Evolutionary conservation across 1,140 invertebrate species (phyloP).

Genomic region (Galleria mellonella): DNA sequence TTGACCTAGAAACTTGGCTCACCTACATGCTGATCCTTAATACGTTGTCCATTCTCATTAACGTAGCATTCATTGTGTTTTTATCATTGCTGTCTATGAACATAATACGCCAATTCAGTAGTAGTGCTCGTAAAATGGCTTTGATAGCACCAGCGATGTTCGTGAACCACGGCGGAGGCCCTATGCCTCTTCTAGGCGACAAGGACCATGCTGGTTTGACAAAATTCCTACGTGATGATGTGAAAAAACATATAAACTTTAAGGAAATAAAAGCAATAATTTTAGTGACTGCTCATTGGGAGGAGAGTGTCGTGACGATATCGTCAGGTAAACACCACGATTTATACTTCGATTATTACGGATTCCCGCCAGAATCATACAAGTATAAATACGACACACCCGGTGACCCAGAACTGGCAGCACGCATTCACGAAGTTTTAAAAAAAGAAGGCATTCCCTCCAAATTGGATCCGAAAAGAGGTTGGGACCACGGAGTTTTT

Average conservation of each 20-base stretch:
- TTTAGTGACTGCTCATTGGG: constrained; percentile 63
- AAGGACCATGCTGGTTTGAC: constrained; percentile 50
- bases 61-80: constrained; percentile 56
- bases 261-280: constrained; percentile 56
- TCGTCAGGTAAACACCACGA: constrained; percentile 55
- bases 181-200: constrained; percentile 53
- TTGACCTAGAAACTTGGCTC: background rate
- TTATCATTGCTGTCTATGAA: constrained; percentile 64
- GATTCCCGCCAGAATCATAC: constrained; percentile 60
- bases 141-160: constrained; percentile 55
- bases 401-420: constrained; percentile 48
- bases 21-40: constrained; percentile 57
- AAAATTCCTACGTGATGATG: constrained; percentile 44
- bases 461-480: constrained; percentile 49
- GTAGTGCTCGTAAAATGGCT: constrained; percentile 38
- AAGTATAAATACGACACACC: constrained; percentile 56
- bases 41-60: constrained; percentile 46
- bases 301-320: constrained; percentile 50
- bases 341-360: constrained; percentile 63
- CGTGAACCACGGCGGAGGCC: constrained; percentile 64
- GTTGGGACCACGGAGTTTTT: constrained; percentile 67
- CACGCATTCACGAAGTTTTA: constrained; percentile 37
- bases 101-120: constrained; percentile 48
- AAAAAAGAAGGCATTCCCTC: constrained; percentile 43
- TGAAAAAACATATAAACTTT: constrained; percentile 51